Evolutionary conservation across 2,797 vertebrate species (phyloP), one percentile per base, ranked within the genome.

Genomic region (Tolypeutes matacus): DNA sequence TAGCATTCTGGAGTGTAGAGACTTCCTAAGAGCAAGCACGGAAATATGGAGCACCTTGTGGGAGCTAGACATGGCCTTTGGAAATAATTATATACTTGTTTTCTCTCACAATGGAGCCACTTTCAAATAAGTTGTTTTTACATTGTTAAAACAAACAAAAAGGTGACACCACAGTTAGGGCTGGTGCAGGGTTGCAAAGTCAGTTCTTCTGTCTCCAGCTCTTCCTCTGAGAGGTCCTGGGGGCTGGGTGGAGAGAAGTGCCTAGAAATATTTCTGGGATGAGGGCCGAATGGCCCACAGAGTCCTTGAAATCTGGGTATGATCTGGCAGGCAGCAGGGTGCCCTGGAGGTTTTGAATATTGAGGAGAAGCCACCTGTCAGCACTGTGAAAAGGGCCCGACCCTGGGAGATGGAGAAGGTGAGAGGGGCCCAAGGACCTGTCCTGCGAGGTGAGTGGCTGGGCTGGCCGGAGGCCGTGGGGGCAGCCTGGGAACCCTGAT

Each of bases 81-180:
- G 87, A 97, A 97, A 89, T 76, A 94, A n/a, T 94, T 93, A 42
- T n/a, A 29, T 49, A 78, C 78, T 67, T 93, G 91, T 97, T 97
- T 97, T 89, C 78, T 97, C 93, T 96, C 96, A 91, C 93, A 75
- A 67, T 82, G 11, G 95, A 96, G 86, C 96, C 97, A 97, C 96
- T 97, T 98, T 97, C 98, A 98, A 97, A 97, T 96, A 29, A 87
- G 29, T 89, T 96, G 67, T 90, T 89, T 95, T 89, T 25, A 31
- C 73, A 76, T 56, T 21, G 20, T 56, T 21, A 21, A 56, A 56
- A 56, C 39, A 53, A 51, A 11, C 46, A 46, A 46, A 46, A 86
- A 20, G 3, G 77, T 58, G 82, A 21, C 51, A 62, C 4, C 56
- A 60, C 27, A 69, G 1, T 31, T 78, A 69, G 34, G 42, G 70